Evolutionary conservation across 2,888 invertebrate genomes (phyloP).

Genomic region (Vesta saturnalis): DNA sequence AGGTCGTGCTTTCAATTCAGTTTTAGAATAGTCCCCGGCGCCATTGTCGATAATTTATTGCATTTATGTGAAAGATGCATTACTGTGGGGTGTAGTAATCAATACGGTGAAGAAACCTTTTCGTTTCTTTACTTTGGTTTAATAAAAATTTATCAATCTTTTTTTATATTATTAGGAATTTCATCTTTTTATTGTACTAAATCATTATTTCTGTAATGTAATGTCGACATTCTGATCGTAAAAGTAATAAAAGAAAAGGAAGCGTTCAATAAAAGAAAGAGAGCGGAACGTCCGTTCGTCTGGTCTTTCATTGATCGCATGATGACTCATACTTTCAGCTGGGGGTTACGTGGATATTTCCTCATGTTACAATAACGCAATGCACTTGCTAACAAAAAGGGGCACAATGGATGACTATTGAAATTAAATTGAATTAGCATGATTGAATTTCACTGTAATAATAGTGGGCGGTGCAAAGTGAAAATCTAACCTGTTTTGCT

Average conservation of each 20-base stretch:
- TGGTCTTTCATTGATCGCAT: slow-evolving; percentile 34
- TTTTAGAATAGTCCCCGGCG: not conserved
- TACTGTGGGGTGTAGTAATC: no score
- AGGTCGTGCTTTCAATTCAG: no score
- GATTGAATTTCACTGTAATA: not conserved
- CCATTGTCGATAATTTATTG: no score
- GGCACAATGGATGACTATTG: not conserved
- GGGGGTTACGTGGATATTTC: slow-evolving; percentile 23
- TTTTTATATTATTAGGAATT: no score
- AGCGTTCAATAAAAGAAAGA: slow-evolving; percentile 25
- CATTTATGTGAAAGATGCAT: no score
- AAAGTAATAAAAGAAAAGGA: slow-evolving; percentile 22
- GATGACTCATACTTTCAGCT: slow-evolving; percentile 31
- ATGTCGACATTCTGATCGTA: not conserved
- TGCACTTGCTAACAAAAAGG: slow-evolving; percentile 1
- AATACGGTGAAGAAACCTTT: no score
- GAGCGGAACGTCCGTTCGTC: slow-evolving; percentile 34
- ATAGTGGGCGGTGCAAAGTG: no score
- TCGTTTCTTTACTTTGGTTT: no score
- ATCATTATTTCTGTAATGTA: no score
- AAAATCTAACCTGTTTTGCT: no score
- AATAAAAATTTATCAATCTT: no score
- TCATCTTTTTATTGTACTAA: no score
- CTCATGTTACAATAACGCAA: slow-evolving; percentile 1
- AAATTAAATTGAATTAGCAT: not conserved